A percentile compares a stretch with the other conserved stretches of the same genome.
Evolutionary conservation across 2,888 invertebrate species (phyloP).

Genomic region (Drosophila siamana): DNA sequence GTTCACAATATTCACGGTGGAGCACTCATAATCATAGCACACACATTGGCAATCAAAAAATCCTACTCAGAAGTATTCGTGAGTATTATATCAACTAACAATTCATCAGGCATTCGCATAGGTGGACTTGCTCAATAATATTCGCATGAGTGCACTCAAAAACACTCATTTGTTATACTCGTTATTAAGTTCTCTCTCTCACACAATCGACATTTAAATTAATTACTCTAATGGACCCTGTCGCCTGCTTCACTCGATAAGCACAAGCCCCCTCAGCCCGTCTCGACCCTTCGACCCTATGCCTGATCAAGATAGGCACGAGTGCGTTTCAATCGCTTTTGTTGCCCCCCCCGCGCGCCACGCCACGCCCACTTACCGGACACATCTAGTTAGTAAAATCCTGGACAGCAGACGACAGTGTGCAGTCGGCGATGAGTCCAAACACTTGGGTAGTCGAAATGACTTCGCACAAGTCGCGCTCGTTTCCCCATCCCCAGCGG

Average conservation of each 20-base stretch:
- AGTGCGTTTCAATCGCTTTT: constrained; percentile 32
- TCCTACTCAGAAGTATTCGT: background rate
- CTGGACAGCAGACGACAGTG: constrained; percentile 40
- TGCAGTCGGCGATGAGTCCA: constrained; percentile 64
- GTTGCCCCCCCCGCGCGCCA: background rate
- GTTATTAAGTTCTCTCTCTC: constrained; percentile 14
- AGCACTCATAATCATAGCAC: too few species aligned
- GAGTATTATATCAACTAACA: background rate
- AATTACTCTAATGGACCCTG: constrained; percentile 55
- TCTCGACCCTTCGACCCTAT: background rate
- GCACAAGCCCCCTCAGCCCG: constrained; percentile 3
- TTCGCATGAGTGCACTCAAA: constrained; percentile 16
- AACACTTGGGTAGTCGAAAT: constrained; percentile 70
- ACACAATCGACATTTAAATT: constrained; percentile 30
- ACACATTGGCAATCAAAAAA: too few species aligned
- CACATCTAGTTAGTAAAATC: constrained; percentile 45
- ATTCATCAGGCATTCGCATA: background rate
- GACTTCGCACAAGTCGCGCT: constrained; percentile 56
- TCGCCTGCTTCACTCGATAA: constrained; percentile 30
- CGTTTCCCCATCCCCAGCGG: constrained; percentile 24
- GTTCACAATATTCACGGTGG: too few species aligned
- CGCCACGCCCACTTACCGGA: background rate
- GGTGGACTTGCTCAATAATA: background rate
- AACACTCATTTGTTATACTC: background rate
- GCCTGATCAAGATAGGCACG: constrained; percentile 43